Evolutionary conservation across 2,113 vertebrate species (phyloP).

Genomic region (Falco punctatus): DNA sequence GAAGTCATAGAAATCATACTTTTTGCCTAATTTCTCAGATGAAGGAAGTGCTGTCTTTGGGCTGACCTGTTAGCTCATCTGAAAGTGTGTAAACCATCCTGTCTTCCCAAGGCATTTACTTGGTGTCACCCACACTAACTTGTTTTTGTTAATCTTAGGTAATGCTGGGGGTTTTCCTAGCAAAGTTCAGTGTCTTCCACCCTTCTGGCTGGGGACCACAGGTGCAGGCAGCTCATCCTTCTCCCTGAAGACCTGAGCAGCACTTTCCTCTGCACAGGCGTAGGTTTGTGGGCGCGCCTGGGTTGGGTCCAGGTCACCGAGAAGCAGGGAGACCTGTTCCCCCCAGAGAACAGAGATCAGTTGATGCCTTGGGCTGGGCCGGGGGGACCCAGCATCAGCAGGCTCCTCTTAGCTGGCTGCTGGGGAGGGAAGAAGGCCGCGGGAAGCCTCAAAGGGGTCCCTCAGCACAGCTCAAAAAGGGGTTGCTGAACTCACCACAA

Average conservation of each 20-base stretch:
- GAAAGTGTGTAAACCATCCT: neutral
- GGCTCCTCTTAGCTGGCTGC: neutral
- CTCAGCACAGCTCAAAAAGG: neutral
- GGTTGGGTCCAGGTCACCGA: neutral
- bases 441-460: slow-evolving; percentile 31
- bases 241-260: neutral
- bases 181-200: neutral
- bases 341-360: neutral
- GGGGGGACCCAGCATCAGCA: neutral
- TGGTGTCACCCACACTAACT: neutral
- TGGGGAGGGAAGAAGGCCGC: neutral
- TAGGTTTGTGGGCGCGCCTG: neutral
- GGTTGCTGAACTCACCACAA: neutral
- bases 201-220: neutral
- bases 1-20: neutral
- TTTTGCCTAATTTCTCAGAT: neutral
- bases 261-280: neutral
- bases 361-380: neutral
- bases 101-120: neutral
- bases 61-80: neutral
- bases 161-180: neutral
- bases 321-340: neutral
- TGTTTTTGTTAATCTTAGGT: neutral
- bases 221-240: neutral
- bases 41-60: neutral